phyloP scores from a whole-genome alignment of 2,888 invertebrate species.

The Aethes cnicana region DNA sequence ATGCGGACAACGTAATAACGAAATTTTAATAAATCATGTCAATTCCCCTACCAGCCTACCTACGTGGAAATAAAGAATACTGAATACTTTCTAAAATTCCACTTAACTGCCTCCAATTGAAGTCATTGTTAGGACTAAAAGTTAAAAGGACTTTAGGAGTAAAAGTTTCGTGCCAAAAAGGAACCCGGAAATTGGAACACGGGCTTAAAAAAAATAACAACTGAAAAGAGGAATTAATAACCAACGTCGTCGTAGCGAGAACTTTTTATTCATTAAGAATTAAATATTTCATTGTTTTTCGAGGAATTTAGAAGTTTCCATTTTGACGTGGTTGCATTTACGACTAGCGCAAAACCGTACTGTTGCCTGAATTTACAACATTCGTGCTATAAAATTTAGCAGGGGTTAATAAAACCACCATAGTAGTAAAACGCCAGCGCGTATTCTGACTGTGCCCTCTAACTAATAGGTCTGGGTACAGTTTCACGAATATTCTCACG shows the following conservation, averaged over 20 bases:
- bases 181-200: constrained; percentile 36
- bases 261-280: constrained; percentile 13
- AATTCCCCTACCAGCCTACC: constrained; percentile 42
- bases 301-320: constrained; percentile 9
- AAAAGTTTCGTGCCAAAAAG: constrained; percentile 43
- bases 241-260: neutral
- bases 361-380: constrained; percentile 56
- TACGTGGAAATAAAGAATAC: constrained; percentile 54
- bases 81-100: constrained; percentile 50
- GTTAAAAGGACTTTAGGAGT: constrained; percentile 45
- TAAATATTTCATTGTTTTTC: constrained; percentile 55
- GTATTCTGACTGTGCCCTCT: neutral
- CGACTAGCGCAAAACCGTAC: constrained; percentile 60
- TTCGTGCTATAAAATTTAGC: constrained; percentile 56
- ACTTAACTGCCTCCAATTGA: constrained; percentile 53
- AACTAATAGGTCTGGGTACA: no score
- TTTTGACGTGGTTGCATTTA: constrained; percentile 46
- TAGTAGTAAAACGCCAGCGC: neutral
- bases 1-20: constrained; percentile 59
- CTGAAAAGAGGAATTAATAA: constrained; percentile 35
- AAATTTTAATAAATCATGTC: constrained; percentile 71
- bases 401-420: constrained; percentile 49
- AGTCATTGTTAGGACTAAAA: constrained; percentile 56
- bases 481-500: no score
- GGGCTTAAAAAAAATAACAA: constrained; percentile 34